These are phyloP conservation scores for Neotoma lepida DNA, from an alignment of 2,113 vertebrate species.

Conservation along the genomic window DNA sequence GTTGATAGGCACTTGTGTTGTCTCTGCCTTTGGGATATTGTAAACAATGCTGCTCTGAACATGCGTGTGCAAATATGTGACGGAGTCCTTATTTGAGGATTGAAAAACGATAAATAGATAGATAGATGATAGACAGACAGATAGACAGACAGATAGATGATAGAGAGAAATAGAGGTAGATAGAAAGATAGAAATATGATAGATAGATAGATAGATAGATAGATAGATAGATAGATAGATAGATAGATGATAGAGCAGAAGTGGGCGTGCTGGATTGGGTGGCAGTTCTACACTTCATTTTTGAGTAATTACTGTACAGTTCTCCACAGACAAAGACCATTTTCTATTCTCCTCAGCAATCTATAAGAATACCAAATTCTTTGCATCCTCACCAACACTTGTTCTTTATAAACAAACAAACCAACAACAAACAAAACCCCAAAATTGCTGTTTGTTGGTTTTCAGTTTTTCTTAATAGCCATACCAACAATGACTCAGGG, in stretches of 20 bases:
- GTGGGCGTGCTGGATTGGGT: not conserved
- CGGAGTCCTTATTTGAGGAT: not conserved
- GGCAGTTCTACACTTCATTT: not conserved
- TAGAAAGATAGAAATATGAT: not conserved
- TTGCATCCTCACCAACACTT: not conserved
- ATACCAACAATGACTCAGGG: not conserved
- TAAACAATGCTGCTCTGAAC: not conserved
- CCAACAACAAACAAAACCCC: not conserved
- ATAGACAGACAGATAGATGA: not conserved
- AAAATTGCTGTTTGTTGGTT: not conserved
- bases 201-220: not conserved
- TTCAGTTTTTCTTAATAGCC: not conserved
- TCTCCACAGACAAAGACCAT: not conserved
- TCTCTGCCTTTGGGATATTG: not conserved
- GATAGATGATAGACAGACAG: not conserved
- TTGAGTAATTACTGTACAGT: not conserved
- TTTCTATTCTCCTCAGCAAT: not conserved
- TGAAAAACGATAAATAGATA: not conserved
- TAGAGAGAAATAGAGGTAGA: not conserved
- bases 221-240: not conserved
- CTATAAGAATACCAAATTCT: not conserved
- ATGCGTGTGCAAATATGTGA: not conserved
- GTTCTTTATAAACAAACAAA: not conserved
- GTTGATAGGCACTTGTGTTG: too few species aligned
- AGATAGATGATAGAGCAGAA: not conserved